Evolutionary conservation across 2,888 invertebrate species (phyloP), one percentile per base, ranked within the genome.

Genomic region (Cheilosia impressa): DNA sequence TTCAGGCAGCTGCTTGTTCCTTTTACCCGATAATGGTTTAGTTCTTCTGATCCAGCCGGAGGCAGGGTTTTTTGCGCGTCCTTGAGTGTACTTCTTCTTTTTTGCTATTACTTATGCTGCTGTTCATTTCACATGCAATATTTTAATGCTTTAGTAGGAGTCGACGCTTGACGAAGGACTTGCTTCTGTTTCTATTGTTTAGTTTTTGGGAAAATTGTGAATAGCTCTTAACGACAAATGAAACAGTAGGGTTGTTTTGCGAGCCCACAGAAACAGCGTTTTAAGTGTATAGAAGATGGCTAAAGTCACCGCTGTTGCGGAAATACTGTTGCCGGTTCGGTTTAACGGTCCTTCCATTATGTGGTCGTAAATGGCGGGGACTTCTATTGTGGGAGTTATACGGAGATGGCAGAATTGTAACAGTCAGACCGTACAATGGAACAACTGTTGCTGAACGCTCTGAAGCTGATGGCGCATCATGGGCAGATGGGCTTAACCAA

Each of bases 171-270:
- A 31, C 55, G 47, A 50, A 76, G 55, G 41, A 68, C 45, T 43
- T 83, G 72, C n/a, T 17, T 73, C 55, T 66, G 62, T 65, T 71
- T 65, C 62, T 60, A 80, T 76, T 85, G 71, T 80, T 62, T 69
- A 71, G 75, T 77, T 72, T 71, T 71, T 47, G n/a, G 47, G 43
- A 22, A 77, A 81, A 81, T 77, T 85, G 77, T 81, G 76, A 85
- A 80, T 72, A 77, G 72, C 80, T 55, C 85, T 81, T 72, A 72
- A 66, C 72, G 71, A 63, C 50, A 72, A 85, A 73, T 85, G 63
- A 85, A 80, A 80, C 52, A 72, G 69, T 71, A 43, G 38, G 58
- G 22, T 34, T 5, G 45, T 17, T 68, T 17, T 27, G 38, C 7
- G 22, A 17, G 47, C 15, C 72, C 52, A 63, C 47, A 34, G 31